phyloP scores from a whole-genome alignment of 2,113 vertebrate species.

The Chionomys nivalis region DNA sequence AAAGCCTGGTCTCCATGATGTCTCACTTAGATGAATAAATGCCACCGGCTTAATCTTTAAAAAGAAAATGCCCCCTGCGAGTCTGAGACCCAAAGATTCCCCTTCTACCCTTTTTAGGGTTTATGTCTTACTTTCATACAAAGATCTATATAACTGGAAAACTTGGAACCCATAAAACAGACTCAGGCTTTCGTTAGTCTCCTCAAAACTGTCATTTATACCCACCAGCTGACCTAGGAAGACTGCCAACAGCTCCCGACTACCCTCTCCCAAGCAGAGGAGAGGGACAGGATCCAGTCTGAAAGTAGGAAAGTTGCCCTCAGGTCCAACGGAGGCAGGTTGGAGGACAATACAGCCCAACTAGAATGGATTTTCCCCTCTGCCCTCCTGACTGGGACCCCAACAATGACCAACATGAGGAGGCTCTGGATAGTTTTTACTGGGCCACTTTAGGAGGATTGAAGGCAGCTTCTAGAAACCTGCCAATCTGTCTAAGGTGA shows the following conservation, averaged over 20 bases:
- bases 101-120: not conserved
- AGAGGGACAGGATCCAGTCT: not conserved
- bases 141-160: not conserved
- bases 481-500: not conserved
- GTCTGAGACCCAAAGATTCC: not conserved
- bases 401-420: not conserved
- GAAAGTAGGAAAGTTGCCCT: not conserved
- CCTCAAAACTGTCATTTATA: not conserved
- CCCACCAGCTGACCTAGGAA: not conserved
- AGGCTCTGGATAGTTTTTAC: not conserved
- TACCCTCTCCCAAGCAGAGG: not conserved
- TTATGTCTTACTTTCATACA: not conserved
- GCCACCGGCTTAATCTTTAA: constrained; percentile 6
- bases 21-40: constrained; percentile 29
- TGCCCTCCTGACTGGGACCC: not conserved
- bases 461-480: not conserved
- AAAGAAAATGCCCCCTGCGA: not conserved
- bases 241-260: not conserved
- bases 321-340: not conserved
- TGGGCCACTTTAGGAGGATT: not conserved
- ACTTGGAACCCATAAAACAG: not conserved
- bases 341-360: not conserved
- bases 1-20: not conserved
- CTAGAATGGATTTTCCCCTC: not conserved
- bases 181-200: not conserved